phyloP scores from a whole-genome alignment of 2,888 invertebrate species.

The Sphecodes monilicornis region DNA sequence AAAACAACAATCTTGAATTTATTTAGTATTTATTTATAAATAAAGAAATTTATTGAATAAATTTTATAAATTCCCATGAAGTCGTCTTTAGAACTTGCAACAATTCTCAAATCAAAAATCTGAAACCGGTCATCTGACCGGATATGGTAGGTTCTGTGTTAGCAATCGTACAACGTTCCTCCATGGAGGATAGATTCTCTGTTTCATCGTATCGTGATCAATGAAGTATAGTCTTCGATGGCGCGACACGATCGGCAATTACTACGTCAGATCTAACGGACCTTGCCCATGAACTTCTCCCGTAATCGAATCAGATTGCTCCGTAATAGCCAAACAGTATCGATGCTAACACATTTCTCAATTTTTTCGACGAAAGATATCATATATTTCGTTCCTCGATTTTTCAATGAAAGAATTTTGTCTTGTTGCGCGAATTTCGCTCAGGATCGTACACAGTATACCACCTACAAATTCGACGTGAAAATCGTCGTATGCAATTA shows the following conservation, averaged over 20 bases:
- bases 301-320: conserved; percentile 31
- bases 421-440: neutral
- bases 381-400: too few relatives aligned
- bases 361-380: too few relatives aligned
- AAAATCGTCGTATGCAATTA: neutral
- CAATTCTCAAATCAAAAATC: too few relatives aligned
- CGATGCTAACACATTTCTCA: neutral
- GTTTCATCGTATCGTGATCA: too few relatives aligned
- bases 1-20: too few relatives aligned
- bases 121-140: too few relatives aligned
- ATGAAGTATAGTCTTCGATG: neutral
- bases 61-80: too few relatives aligned
- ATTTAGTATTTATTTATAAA: too few relatives aligned
- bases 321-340: neutral
- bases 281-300: conserved; percentile 45
- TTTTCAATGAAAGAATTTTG: too few relatives aligned
- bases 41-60: too few relatives aligned
- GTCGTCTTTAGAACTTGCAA: too few relatives aligned
- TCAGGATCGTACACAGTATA: neutral
- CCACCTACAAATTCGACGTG: neutral
- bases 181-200: neutral
- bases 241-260: neutral
- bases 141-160: too few relatives aligned
- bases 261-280: conserved; percentile 25
- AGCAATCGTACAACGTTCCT: neutral